These are phyloP conservation scores for Buphagus erythrorhynchus DNA, from an alignment of 2,797 vertebrate species.

Conservation along the genomic window DNA sequence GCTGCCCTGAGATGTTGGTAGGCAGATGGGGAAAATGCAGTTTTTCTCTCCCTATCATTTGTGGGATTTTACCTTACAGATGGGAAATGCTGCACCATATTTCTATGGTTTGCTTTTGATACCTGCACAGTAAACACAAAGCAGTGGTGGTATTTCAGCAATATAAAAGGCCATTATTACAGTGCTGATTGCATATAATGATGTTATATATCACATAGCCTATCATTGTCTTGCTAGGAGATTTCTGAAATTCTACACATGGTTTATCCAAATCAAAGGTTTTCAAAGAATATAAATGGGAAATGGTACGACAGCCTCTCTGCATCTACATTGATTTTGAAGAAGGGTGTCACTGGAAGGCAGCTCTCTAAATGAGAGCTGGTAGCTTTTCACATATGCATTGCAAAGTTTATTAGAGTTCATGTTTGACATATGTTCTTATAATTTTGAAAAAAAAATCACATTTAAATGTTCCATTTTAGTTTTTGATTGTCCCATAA, in stretches of 20 bases:
- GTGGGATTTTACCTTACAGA: background rate
- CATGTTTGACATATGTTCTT: background rate
- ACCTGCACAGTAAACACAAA: background rate
- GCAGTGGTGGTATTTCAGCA: background rate
- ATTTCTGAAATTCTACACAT: background rate
- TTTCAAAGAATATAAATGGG: background rate
- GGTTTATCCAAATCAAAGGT: background rate
- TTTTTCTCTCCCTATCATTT: background rate
- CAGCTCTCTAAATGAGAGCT: background rate
- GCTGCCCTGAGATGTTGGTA: background rate
- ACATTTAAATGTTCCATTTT: background rate
- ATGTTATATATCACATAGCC: background rate
- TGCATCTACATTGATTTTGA: background rate
- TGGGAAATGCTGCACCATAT: fast-evolving
- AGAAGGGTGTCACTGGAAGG: background rate
- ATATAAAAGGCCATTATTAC: background rate
- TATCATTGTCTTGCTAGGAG: background rate
- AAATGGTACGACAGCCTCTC: background rate
- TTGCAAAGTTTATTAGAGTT: background rate
- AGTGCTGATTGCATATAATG: background rate
- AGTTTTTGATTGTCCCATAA: background rate
- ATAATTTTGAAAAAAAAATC: background rate
- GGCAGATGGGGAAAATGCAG: background rate
- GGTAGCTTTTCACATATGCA: background rate
- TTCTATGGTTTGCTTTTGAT: background rate